phyloP scores from a whole-genome alignment of 2,113 vertebrate genomes.

The Actinemys pallida region DNA sequence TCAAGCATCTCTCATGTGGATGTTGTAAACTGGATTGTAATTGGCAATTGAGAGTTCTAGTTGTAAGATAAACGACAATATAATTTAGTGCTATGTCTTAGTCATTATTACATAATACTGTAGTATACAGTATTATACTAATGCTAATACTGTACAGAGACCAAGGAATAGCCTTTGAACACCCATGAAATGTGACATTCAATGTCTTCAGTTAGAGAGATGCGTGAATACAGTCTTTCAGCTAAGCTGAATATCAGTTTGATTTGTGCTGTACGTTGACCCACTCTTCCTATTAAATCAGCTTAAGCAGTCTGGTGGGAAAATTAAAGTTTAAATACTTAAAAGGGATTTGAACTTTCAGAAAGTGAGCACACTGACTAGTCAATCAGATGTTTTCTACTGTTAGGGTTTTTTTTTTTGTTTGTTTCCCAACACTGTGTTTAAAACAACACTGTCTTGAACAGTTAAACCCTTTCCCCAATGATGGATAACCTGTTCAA shows the following conservation, averaged over 20 bases:
- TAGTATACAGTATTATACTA: not conserved
- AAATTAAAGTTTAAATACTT: not conserved
- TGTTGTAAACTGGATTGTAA: not conserved
- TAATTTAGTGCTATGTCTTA: not conserved
- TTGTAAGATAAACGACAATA: not conserved
- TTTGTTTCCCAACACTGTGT: not conserved
- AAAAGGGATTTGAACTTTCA: not conserved
- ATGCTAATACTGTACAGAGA: not conserved
- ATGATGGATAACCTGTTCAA: not conserved
- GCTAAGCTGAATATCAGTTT: not conserved
- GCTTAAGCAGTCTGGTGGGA: not conserved
- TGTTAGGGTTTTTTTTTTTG: not conserved
- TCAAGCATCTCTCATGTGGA: not conserved
- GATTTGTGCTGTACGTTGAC: not conserved
- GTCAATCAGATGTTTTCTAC: not conserved
- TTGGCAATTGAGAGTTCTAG: not conserved
- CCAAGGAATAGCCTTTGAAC: not conserved
- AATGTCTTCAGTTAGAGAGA: not conserved
- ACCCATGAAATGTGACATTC: not conserved
- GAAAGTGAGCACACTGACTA: not conserved
- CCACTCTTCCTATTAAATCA: fast-evolving
- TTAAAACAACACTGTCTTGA: not conserved
- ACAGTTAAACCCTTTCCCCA: not conserved
- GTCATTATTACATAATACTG: not conserved
- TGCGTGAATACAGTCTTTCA: not conserved